Conservation (phyloP, 2,113 vertebrate species). For the Mormyrus iriodes region DNA sequence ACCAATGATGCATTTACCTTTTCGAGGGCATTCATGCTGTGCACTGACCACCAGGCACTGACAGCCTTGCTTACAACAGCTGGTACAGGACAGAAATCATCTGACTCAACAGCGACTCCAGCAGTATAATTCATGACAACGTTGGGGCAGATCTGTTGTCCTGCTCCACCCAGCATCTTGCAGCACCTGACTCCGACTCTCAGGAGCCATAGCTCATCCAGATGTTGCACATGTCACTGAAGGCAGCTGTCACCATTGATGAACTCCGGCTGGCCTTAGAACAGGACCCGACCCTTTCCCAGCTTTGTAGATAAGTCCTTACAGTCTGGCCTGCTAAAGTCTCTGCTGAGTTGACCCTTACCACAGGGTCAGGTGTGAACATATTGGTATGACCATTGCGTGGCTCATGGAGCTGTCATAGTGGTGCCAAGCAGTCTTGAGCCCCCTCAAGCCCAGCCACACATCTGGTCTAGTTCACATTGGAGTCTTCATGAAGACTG, state of each 20-base stretch:
- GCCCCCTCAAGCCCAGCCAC: neutral
- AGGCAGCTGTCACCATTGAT: neutral
- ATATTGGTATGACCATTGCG: neutral
- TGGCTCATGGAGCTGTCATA: neutral
- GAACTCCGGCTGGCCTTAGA: slow-evolving; percentile 13
- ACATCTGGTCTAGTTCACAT: neutral
- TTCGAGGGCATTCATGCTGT: neutral
- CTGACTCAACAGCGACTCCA: neutral
- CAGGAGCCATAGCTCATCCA: slow-evolving; percentile 15
- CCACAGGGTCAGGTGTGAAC: neutral
- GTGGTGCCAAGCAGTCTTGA: neutral
- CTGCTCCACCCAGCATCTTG: neutral
- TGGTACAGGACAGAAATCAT: neutral
- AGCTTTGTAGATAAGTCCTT: neutral
- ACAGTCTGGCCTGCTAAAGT: neutral
- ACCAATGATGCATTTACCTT: neutral
- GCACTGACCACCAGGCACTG: neutral
- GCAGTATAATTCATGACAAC: neutral
- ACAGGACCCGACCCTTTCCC: neutral
- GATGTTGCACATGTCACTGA: neutral
- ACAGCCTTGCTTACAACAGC: neutral
- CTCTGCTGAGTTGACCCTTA: neutral
- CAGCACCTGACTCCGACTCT: neutral
- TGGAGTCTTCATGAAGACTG: neutral
- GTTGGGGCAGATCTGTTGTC: neutral